Percentiles rank a stretch among this genome's conserved stretches.
These are phyloP conservation scores for Cynodonichthys magdalenae DNA, from an alignment of 2,797 vertebrate genomes.

Conservation along the genomic window DNA sequence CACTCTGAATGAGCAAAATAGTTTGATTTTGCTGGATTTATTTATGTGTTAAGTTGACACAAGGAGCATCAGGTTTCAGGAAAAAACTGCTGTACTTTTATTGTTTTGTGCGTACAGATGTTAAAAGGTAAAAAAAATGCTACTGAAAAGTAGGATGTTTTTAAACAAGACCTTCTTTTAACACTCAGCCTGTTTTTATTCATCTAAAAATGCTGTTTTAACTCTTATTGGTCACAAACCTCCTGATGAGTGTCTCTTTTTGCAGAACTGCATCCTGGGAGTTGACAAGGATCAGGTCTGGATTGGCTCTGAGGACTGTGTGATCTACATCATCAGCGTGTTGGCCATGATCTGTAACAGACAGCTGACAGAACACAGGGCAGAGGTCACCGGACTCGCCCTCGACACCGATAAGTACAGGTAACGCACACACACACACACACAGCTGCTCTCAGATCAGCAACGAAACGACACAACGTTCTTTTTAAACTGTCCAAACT, in stretches of 20 bases:
- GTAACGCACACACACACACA: constrained; percentile 59
- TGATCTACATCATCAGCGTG: constrained; percentile 95
- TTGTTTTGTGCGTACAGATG: no score
- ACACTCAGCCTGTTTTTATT: no score
- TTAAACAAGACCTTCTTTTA: no score
- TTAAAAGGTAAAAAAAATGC: no score
- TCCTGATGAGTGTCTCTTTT: neutral
- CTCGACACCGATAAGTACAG: constrained; percentile 79
- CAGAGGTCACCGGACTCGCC: constrained; percentile 85
- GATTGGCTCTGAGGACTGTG: constrained; percentile 92
- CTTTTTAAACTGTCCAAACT: no score
- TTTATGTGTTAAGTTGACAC: no score
- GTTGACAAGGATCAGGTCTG: constrained; percentile 92
- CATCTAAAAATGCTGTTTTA: no score
- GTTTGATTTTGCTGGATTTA: no score
- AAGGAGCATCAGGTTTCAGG: no score
- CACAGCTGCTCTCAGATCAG: neutral
- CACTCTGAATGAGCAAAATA: no score
- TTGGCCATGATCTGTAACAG: constrained; percentile 94
- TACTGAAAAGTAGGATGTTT: no score
- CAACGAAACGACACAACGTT: neutral
- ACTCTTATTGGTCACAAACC: neutral
- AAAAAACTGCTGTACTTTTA: no score
- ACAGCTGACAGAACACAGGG: constrained; percentile 92
- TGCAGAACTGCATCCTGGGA: constrained; percentile 92